phyloP scores from a whole-genome alignment of 2,113 vertebrate species.

The Uropsilus gracilis region DNA sequence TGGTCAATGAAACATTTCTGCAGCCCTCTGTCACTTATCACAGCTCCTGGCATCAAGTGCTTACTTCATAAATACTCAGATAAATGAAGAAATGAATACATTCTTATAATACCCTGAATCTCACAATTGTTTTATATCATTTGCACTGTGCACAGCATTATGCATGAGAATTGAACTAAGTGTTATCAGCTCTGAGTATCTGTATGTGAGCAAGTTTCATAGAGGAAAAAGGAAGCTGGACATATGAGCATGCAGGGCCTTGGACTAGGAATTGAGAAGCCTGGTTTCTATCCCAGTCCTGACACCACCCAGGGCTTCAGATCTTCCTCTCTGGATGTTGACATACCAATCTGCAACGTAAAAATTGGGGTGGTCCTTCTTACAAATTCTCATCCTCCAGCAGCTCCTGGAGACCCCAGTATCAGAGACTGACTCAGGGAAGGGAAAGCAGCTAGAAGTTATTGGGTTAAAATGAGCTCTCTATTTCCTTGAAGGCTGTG shows the following conservation, averaged over 20 bases:
- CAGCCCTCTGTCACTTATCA: neutral
- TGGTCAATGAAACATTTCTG: neutral
- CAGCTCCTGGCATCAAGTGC: neutral
- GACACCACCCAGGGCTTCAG: neutral
- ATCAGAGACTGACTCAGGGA: neutral
- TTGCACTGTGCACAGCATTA: too few relatives aligned
- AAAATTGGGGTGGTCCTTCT: neutral
- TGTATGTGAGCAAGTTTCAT: neutral
- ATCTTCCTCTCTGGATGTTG: neutral
- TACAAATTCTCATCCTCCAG: neutral
- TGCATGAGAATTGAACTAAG: neutral
- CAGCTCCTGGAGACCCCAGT: neutral
- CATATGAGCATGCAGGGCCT: rapidly evolving
- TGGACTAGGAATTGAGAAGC: neutral
- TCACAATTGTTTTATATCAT: neutral
- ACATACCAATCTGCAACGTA: neutral
- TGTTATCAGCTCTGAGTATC: neutral
- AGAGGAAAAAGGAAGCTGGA: neutral
- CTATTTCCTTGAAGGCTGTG: neutral
- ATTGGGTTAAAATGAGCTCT: neutral
- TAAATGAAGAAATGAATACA: neutral
- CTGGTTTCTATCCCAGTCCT: neutral
- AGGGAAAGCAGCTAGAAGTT: neutral
- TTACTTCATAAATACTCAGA: rapidly evolving
- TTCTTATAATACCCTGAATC: neutral